Evolutionary conservation across 2,113 vertebrate species (phyloP).

Genomic region (Mesembrinibis cayennensis): DNA sequence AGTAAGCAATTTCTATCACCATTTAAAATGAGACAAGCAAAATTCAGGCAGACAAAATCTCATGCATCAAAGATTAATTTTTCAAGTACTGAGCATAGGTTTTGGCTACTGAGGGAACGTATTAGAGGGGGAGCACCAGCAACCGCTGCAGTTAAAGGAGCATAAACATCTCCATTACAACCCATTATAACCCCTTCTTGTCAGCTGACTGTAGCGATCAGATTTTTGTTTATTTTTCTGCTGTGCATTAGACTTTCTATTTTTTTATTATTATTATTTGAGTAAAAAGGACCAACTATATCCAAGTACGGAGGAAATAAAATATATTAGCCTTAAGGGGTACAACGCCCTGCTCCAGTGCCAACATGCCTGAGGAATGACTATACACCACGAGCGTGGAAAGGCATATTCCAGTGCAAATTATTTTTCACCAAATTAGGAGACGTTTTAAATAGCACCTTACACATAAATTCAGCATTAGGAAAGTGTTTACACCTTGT

Average conservation of each 20-base stretch:
- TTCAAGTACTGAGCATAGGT: slow-evolving; percentile 1
- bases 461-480: neutral
- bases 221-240: slow-evolving; percentile 2
- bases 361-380: neutral
- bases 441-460: neutral
- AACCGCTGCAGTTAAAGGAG: neutral
- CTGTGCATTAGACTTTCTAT: neutral
- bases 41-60: slow-evolving; percentile 58
- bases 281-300: neutral
- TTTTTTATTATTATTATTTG: neutral
- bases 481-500: neutral
- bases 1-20: slow-evolving; percentile 64
- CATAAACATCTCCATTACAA: neutral
- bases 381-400: rapidly evolving
- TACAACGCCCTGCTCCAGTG: neutral
- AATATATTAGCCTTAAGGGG: neutral
- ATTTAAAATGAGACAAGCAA: slow-evolving; percentile 62
- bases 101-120: neutral
- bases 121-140: neutral
- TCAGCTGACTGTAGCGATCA: neutral
- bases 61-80: slow-evolving; percentile 33
- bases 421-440: neutral
- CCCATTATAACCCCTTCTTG: neutral
- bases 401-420: neutral
- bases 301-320: neutral